These are phyloP conservation scores for Tetraneura akinire DNA, from an alignment of 1,140 invertebrate species.

Conservation along the genomic window DNA sequence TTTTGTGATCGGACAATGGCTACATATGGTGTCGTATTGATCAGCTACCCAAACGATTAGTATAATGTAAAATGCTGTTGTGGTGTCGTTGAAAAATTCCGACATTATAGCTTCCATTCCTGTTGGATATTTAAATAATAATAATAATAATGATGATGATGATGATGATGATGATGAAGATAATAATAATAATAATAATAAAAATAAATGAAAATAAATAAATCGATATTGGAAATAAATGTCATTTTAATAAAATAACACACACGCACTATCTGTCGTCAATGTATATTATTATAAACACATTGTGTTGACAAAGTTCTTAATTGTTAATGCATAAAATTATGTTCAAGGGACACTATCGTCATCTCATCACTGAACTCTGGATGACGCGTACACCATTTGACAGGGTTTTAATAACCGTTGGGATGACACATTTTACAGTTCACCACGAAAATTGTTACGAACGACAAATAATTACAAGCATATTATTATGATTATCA, in stretches of 20 bases:
- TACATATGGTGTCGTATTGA: conserved; percentile 98
- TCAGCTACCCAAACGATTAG: conserved; percentile 98
- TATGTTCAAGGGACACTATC: background rate
- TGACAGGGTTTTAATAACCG: conserved; percentile 46
- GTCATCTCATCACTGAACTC: background rate
- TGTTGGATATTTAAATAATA: conserved; percentile 58
- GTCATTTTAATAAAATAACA: background rate
- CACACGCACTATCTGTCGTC: background rate
- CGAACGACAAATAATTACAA: background rate
- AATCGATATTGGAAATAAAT: background rate
- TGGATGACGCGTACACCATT: background rate
- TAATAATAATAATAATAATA: conserved; percentile 4
- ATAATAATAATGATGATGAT: too few species aligned
- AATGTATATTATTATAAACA: background rate
- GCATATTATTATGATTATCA: background rate
- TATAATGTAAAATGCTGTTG: conserved; percentile 98
- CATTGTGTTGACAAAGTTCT: conserved; percentile 43
- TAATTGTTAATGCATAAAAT: conserved; percentile 50
- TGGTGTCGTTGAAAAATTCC: conserved; percentile 98
- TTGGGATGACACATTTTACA: background rate
- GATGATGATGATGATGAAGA: too few species aligned
- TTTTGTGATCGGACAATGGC: conserved; percentile 92
- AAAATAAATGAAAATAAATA: background rate
- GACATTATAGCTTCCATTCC: conserved; percentile 99
- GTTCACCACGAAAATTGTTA: background rate